Conservation (phyloP, 2,797 vertebrate genomes). For the Mus spretus region DNA sequence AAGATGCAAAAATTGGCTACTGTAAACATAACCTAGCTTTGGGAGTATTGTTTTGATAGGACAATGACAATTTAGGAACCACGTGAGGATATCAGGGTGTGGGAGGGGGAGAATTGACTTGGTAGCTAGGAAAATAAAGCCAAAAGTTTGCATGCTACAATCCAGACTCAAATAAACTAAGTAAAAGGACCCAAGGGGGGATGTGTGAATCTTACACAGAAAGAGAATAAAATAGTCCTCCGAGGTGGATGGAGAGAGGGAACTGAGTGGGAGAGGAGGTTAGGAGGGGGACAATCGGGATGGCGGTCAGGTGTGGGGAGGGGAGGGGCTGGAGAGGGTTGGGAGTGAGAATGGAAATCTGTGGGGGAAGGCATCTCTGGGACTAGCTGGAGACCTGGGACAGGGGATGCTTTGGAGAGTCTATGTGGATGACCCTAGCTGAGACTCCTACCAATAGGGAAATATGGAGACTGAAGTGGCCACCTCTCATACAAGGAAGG, state of each 20-base stretch:
- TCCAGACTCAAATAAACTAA: background rate
- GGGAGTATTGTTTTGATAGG: background rate
- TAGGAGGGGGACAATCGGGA: background rate
- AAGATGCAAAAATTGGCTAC: conserved; percentile 6
- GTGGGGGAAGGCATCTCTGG: background rate
- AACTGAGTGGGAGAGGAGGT: background rate
- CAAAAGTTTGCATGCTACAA: background rate
- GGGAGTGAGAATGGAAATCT: background rate
- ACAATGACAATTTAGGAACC: background rate
- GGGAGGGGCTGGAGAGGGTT: background rate
- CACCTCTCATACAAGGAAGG: background rate
- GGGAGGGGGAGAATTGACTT: background rate
- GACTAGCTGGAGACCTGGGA: background rate
- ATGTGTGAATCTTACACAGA: background rate
- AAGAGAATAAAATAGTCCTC: background rate
- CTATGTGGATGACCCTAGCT: background rate
- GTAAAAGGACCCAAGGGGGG: background rate
- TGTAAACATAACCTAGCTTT: background rate
- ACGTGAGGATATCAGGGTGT: background rate
- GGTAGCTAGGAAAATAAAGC: background rate
- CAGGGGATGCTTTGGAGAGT: background rate
- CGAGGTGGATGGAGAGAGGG: background rate
- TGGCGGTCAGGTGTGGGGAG: background rate
- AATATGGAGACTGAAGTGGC: background rate
- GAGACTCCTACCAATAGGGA: background rate